These are phyloP conservation scores for Anagyrus pseudococci DNA, from an alignment of 2,888 invertebrate genomes.

Conservation along the genomic window DNA sequence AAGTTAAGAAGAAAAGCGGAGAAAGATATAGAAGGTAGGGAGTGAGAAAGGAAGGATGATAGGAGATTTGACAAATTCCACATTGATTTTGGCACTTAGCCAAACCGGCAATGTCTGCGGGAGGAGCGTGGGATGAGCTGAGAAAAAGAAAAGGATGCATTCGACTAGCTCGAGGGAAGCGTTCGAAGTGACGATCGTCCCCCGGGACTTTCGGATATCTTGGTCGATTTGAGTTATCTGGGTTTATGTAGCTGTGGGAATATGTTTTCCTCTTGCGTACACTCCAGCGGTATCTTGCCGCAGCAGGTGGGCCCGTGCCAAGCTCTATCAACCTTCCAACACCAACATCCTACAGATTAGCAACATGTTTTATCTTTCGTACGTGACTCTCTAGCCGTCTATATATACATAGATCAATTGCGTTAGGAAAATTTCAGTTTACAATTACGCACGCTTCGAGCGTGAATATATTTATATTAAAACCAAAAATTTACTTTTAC, in stretches of 20 bases:
- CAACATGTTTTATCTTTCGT: no score
- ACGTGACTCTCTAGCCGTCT: no score
- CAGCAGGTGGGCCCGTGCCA: no score
- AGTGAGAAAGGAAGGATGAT: not conserved
- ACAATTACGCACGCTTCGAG: no score
- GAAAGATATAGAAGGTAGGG: not conserved
- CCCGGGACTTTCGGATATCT: constrained; percentile 13
- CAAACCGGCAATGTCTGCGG: constrained; percentile 46
- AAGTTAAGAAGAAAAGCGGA: not conserved
- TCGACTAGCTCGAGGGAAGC: not conserved
- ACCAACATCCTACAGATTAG: no score
- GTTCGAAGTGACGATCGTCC: constrained; percentile 35
- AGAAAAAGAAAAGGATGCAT: constrained; percentile 15
- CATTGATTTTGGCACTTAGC: constrained; percentile 48
- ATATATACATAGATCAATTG: no score
- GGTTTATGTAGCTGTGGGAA: not conserved
- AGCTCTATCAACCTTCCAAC: no score
- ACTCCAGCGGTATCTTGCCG: no score
- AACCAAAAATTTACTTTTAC: no score
- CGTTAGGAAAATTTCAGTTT: no score
- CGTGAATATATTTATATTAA: no score
- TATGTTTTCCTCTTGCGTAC: constrained; percentile 16
- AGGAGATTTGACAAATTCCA: constrained; percentile 50
- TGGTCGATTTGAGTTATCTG: constrained; percentile 29
- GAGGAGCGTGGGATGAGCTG: constrained; percentile 21